phyloP scores from a whole-genome alignment of 1,140 invertebrate genomes.

The Ips typographus region DNA sequence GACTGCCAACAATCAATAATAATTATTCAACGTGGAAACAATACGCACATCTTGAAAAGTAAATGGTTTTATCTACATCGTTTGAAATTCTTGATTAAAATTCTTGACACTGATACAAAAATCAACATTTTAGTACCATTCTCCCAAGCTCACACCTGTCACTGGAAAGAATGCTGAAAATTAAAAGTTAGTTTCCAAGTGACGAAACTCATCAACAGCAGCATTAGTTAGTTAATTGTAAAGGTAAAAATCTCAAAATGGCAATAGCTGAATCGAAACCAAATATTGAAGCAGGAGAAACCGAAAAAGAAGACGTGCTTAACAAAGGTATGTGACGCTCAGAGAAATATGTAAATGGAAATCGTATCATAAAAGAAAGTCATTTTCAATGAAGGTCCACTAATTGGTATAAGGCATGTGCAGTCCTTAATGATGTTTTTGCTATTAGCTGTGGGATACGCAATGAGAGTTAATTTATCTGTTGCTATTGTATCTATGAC shows the following conservation, averaged over 20 bases:
- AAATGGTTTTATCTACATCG: no score
- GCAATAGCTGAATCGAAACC: not conserved
- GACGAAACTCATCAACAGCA: no score
- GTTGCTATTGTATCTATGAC: slow-evolving; percentile 74
- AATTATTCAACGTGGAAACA: no score
- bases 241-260: not conserved
- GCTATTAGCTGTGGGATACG: slow-evolving; percentile 64
- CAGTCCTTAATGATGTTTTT: slow-evolving; percentile 66
- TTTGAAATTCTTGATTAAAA: no score
- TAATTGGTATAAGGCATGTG: slow-evolving; percentile 64
- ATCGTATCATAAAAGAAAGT: not conserved
- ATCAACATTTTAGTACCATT: no score
- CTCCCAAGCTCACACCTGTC: no score
- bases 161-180: no score
- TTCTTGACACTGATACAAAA: no score
- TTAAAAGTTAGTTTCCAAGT: no score
- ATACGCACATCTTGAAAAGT: no score
- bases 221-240: no score
- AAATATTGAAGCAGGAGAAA: not conserved
- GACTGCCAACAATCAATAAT: no score
- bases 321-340: slow-evolving; percentile 10
- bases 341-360: not conserved
- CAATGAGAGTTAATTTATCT: slow-evolving; percentile 67
- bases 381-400: slow-evolving; percentile 24
- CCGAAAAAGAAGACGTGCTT: not conserved